Percentiles rank a stretch among this genome's conserved stretches.
Conservation (phyloP, 2,797 vertebrate species). For the Periparus ater region DNA sequence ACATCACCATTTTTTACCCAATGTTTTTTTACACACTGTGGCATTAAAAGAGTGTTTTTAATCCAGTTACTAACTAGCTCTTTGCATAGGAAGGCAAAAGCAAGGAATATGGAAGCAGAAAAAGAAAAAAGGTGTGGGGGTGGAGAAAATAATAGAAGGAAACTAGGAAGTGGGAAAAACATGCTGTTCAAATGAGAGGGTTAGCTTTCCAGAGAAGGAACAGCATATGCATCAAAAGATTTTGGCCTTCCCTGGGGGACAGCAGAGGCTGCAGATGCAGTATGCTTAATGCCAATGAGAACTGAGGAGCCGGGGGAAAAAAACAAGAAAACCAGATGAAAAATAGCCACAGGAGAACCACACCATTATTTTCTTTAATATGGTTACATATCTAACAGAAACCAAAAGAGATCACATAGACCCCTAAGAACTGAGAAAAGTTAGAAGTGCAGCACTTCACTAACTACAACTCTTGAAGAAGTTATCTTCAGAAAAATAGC, state of each 20-base stretch:
- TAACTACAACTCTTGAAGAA: background rate
- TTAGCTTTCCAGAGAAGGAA: background rate
- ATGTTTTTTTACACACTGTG: background rate
- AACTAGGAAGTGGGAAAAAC: background rate
- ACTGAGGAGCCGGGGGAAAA: background rate
- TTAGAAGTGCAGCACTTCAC: background rate
- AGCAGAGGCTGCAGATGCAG: background rate
- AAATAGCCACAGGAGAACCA: background rate
- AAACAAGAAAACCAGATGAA: background rate
- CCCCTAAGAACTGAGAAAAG: background rate
- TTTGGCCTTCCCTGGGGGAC: background rate
- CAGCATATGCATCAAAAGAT: background rate
- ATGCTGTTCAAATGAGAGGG: background rate
- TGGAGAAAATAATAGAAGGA: background rate
- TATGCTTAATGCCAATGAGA: background rate
- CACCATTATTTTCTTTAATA: background rate
- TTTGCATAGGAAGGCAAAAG: slow-evolving; percentile 15
- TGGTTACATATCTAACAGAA: background rate
- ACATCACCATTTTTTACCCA: background rate
- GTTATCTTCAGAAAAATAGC: background rate
- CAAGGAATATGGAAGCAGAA: background rate
- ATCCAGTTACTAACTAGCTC: background rate
- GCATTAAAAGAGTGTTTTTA: background rate
- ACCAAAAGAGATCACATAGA: background rate
- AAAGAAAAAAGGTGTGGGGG: background rate